Percentiles rank a stretch among this genome's conserved stretches.
Evolutionary conservation across 1,140 invertebrate species (phyloP).

Genomic region (Triops cancriformis): DNA sequence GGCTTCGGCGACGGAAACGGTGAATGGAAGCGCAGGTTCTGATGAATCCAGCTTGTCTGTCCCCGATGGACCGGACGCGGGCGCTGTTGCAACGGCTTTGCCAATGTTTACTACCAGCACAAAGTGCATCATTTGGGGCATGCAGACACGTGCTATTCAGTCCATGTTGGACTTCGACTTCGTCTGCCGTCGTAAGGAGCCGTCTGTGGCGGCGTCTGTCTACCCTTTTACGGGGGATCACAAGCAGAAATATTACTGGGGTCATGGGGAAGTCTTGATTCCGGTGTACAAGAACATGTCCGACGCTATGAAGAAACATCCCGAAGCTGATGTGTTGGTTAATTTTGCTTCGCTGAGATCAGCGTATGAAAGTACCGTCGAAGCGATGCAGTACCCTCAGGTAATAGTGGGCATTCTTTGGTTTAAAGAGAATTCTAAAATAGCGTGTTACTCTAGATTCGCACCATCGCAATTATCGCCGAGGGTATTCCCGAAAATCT

Average conservation of each 20-base stretch:
- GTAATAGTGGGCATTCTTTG: slow-evolving; percentile 35
- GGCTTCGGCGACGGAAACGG: slow-evolving; percentile 18
- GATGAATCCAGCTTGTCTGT: slow-evolving; percentile 24
- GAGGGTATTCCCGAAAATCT: slow-evolving; percentile 67
- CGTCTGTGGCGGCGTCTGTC: slow-evolving; percentile 88
- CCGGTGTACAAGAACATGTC: slow-evolving; percentile 96
- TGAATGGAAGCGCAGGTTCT: not conserved
- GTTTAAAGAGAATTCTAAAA: not conserved
- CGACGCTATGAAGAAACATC: slow-evolving; percentile 90
- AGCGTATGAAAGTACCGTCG: slow-evolving; percentile 93
- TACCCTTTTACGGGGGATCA: slow-evolving; percentile 99
- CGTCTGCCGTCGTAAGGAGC: slow-evolving; percentile 81
- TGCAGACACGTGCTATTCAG: slow-evolving; percentile 97
- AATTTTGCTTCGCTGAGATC: slow-evolving; percentile 97
- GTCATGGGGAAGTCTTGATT: slow-evolving; percentile 94
- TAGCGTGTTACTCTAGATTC: slow-evolving; percentile 50
- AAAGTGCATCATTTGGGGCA: slow-evolving; percentile 96
- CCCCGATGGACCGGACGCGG: slow-evolving; percentile 14
- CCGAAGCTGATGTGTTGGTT: slow-evolving; percentile 92
- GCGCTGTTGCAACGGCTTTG: slow-evolving; percentile 14
- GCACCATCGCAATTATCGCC: slow-evolving; percentile 96
- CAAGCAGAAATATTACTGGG: slow-evolving; percentile 99
- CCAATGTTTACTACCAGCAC: slow-evolving; percentile 71
- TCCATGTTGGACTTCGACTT: slow-evolving; percentile 99
- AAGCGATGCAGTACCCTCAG: slow-evolving; percentile 84